Evolutionary conservation across 2,888 invertebrate species (phyloP), one percentile per base, ranked within the genome.

Genomic region (Noctua janthe): DNA sequence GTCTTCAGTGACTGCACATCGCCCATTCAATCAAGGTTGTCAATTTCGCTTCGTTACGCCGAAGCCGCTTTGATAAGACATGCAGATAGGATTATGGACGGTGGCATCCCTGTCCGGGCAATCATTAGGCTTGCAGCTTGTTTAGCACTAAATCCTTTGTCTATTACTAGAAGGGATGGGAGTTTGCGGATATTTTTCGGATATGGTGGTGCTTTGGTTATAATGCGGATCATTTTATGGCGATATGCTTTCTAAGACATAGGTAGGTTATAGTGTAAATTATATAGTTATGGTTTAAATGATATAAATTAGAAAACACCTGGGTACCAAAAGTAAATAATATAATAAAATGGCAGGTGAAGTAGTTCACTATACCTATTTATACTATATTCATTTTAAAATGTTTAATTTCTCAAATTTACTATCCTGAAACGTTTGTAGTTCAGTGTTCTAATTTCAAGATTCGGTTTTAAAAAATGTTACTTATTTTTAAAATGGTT

Each of bases 21-120:
- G 86, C 77, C 87, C 80, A 86, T 91, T 92, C 94, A 94, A 94
- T 94, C 93, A 93, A 87, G 91, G 92, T 88, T 93, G 93, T 94
- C 94, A 93, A 95, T 94, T 94, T 93, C 87, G 90, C 90, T 92
- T 94, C 92, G 92, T 94, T 94, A 93, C 91, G 85, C 87, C 87
- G 92, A 92, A 93, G 92, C 93, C 90, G 92, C 95, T 95, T 95
- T 95, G 95, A 95, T 95, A 95, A 95, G 95, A 94, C 93, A 95
- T 95, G 95, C 91, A 95, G 93, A 95, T 95, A 87, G 92, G 91
- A 94, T 95, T 95, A 94, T 90, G 86, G 84, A 83, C 90, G 84
- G 91, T 89, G 89, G 92, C 92, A 93, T 82, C 92, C 91, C 91
- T 91, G 88, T 87, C 80, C 86, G 78, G 87, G 88, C 91, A 90